Base-by-base conservation (phyloP, 2,888 invertebrate genomes). In the Phania funesta region DNA sequence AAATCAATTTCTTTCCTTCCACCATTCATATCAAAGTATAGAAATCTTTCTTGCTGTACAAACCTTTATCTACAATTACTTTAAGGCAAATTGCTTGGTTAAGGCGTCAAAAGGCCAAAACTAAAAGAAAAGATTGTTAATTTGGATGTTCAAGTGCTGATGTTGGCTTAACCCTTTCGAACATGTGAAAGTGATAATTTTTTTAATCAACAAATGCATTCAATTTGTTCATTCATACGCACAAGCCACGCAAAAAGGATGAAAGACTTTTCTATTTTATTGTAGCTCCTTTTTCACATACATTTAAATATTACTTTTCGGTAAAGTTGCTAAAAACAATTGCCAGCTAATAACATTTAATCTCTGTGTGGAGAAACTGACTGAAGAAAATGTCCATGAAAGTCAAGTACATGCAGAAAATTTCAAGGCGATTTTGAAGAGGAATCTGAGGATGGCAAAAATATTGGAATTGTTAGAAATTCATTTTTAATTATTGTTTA, bases 201-300 rank as follows among this genome's bases (percentile, higher is more conserved):
- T 90, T 75, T 76, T 88, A 90, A 90, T 90, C 90, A 90, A 87
- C 87, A 90, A 90, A 90, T 90, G 90, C 88, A 90, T 90, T 90
- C 89, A 89, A 85, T 88, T 86, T 88, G 86, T 83, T 86, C 86
- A 85, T 81, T 87, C 87, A 86, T 74, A 86, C 86, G 83, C 85
- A 60, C 65, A 22, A 24, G 6, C n/a, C 35, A 54, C 16, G 32
- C 6, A 13, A 68, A 46, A 60, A 26, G 44, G 22, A 38, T 48
- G 26, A 13, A 44, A 44, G 24, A 46, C 52, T 18, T 35, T 18
- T n/a, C n/a, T 64, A 22, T 56, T 74, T 50, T 26, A n/a, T 35
- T 38, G 75, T 54, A 68, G 82, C 65, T 41, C 44, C 32, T 16
- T 62, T 54, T 13, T 4, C 8, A 50, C 20, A 50, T 26, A 58